A percentile compares a stretch with the other conserved stretches of the same genome.
These are phyloP conservation scores for Odobenus rosmarus DNA, from an alignment of 2,113 vertebrate species.

Conservation along the genomic window DNA sequence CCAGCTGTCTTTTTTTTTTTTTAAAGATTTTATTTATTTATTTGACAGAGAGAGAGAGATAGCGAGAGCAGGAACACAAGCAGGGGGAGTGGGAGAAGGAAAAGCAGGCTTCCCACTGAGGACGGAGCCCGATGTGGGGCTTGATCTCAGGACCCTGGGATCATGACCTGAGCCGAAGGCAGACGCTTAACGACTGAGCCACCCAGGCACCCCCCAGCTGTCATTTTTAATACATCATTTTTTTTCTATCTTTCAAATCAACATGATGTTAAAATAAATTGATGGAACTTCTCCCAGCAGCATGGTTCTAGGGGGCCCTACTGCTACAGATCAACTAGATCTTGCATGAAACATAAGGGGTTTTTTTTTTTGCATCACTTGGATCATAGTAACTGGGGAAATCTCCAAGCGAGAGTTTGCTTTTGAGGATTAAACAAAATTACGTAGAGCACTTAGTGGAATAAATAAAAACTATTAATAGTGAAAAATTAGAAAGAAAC, in stretches of 20 bases:
- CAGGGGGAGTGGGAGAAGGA: too few species aligned
- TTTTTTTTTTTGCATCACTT: neutral
- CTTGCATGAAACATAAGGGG: neutral
- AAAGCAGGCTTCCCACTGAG: too few species aligned
- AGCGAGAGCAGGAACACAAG: too few species aligned
- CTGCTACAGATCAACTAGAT: neutral
- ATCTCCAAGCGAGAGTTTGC: neutral
- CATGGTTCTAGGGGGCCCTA: neutral
- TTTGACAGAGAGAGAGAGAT: too few species aligned
- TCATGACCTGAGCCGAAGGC: too few species aligned
- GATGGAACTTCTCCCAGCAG: neutral
- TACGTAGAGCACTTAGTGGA: neutral
- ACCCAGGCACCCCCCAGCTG: too few species aligned
- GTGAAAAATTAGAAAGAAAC: neutral
- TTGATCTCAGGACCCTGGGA: too few species aligned
- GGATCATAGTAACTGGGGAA: neutral
- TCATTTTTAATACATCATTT: neutral
- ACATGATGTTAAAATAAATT: neutral
- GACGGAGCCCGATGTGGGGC: too few species aligned
- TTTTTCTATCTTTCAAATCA: neutral
- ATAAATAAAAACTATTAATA: neutral
- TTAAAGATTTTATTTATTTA: too few species aligned
- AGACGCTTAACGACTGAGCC: too few species aligned
- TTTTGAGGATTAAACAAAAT: slow-evolving; percentile 18
- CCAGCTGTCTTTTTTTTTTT: too few species aligned